phyloP scores from a whole-genome alignment of 2,888 invertebrate genomes.

The Machimus atricapillus region DNA sequence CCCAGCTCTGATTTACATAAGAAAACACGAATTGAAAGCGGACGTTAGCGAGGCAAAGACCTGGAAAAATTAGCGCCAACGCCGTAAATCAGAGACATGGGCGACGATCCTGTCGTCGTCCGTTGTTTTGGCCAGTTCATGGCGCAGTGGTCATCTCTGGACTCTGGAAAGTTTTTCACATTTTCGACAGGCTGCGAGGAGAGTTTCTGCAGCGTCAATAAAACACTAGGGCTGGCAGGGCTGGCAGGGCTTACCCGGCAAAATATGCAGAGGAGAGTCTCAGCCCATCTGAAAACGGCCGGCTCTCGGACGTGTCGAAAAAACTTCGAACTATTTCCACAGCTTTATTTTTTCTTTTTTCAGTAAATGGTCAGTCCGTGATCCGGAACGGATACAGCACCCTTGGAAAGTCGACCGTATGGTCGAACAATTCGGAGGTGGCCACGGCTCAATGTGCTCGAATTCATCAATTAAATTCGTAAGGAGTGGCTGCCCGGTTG shows the following conservation, averaged over 20 bases:
- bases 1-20: slow-evolving; percentile 25
- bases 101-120: neutral
- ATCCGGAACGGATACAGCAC: neutral
- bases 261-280: neutral
- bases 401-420: neutral
- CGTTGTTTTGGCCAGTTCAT: neutral
- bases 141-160: neutral
- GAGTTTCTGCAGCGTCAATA: slow-evolving; percentile 8
- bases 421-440: neutral
- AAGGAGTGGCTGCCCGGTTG: neutral
- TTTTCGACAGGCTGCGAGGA: neutral
- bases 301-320: neutral
- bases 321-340: neutral
- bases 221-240: slow-evolving; percentile 4
- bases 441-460: neutral
- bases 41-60: neutral
- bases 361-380: neutral
- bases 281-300: neutral
- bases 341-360: neutral
- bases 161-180: slow-evolving; percentile 18
- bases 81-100: slow-evolving; percentile 3
- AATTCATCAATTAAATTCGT: neutral
- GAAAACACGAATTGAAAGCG: neutral
- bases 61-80: neutral
- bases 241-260: neutral